Conservation (phyloP, 2,113 vertebrate genomes). For the Limnothrissa miodon region DNA sequence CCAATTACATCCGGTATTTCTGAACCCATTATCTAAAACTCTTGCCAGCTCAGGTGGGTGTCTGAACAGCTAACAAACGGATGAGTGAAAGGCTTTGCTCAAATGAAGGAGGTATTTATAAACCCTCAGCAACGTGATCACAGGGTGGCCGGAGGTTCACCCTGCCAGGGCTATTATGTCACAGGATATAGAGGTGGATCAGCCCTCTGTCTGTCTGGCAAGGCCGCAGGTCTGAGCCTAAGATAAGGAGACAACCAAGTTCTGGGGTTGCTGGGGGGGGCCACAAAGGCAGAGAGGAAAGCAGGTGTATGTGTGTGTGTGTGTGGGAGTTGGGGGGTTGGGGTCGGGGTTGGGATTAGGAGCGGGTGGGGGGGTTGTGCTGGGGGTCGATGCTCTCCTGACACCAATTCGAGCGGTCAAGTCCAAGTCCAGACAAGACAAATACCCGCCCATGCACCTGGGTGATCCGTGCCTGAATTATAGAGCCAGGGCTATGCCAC, state of each 20-base stretch:
- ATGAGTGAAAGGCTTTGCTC: background rate
- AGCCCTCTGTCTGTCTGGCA: conserved; percentile 60
- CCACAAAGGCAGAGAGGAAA: background rate
- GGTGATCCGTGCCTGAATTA: background rate
- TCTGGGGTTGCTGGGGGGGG: background rate
- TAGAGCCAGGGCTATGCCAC: background rate
- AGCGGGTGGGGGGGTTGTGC: background rate
- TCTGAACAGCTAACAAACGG: conserved; percentile 1
- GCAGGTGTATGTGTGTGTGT: no score
- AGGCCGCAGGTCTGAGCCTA: conserved; percentile 38
- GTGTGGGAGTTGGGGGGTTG: no score
- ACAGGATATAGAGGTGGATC: conserved; percentile 67
- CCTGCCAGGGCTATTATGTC: conserved; percentile 68
- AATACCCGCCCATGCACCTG: background rate
- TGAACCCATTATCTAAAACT: background rate
- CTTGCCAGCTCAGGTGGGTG: background rate
- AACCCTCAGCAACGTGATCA: conserved; percentile 46
- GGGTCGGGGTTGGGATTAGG: no score
- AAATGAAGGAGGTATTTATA: conserved; percentile 61
- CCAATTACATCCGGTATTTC: background rate
- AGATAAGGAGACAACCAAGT: background rate
- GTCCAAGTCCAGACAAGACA: background rate
- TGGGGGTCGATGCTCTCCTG: background rate
- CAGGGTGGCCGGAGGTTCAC: conserved; percentile 46
- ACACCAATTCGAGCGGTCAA: background rate